Evolutionary conservation across 1,140 invertebrate species (phyloP).

Genomic region (Anastatus disparis): DNA sequence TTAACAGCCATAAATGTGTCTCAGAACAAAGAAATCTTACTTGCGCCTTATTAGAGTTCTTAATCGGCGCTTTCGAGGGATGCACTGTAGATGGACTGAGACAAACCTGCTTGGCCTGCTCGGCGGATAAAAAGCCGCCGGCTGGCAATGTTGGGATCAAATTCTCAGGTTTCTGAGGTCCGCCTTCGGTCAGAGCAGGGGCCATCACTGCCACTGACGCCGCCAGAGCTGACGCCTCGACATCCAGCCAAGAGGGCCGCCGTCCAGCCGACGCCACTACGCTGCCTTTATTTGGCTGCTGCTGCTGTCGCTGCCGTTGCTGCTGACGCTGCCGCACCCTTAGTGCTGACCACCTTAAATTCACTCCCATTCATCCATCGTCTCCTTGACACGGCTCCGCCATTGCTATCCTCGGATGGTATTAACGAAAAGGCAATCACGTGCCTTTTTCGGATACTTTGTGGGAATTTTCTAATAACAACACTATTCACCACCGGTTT

Average conservation of each 20-base stretch:
- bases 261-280: constrained; percentile 49
- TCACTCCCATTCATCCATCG: constrained; percentile 73
- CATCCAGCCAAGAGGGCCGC: constrained; percentile 63
- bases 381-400: constrained; percentile 27
- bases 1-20: not conserved
- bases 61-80: constrained; percentile 23
- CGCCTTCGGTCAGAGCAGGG: constrained; percentile 77
- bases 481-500: too few relatives aligned
- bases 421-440: not conserved
- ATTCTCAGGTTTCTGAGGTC: constrained; percentile 71
- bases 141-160: constrained; percentile 62
- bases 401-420: constrained; percentile 9
- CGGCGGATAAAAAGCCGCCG: constrained; percentile 61
- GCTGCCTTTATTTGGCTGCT: constrained; percentile 2
- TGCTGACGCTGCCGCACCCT: constrained; percentile 10
- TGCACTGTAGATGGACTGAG: constrained; percentile 20
- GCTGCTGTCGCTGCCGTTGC: constrained; percentile 41
- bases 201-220: constrained; percentile 77
- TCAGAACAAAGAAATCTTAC: constrained; percentile 28
- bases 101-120: constrained; percentile 61
- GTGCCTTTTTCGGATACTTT: too few relatives aligned
- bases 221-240: constrained; percentile 67
- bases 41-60: constrained; percentile 21
- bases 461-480: too few relatives aligned
- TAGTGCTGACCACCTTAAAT: constrained; percentile 48